Evolutionary conservation across 2,888 invertebrate species (phyloP).

Genomic region (Smittia sp.): DNA sequence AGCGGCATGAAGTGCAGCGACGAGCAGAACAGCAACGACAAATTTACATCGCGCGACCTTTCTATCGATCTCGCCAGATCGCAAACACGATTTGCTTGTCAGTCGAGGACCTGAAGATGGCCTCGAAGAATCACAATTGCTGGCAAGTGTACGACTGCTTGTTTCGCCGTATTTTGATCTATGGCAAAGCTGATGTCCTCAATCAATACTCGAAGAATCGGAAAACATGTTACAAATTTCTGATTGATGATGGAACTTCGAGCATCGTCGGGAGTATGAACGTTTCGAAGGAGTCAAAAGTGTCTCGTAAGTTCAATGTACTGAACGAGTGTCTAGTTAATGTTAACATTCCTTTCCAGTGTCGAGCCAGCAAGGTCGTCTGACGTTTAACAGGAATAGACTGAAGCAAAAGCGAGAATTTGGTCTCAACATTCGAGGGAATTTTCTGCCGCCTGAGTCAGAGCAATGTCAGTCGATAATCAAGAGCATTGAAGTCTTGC

Average conservation of each 20-base stretch:
- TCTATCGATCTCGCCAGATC: background rate
- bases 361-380: background rate
- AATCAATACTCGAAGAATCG: background rate
- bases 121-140: background rate
- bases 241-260: conserved; percentile 15
- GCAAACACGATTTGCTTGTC: conserved; percentile 15
- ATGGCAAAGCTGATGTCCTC: background rate
- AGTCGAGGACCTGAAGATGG: conserved; percentile 14
- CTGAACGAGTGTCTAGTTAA: background rate
- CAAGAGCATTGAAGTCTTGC: background rate
- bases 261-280: background rate
- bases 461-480: background rate
- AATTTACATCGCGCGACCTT: background rate
- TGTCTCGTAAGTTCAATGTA: background rate
- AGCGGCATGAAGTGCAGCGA: background rate
- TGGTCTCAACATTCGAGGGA: conserved; percentile 19
- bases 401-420: background rate
- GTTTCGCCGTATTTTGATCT: background rate
- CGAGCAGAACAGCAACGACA: background rate
- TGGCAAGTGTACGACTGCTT: background rate
- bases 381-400: background rate
- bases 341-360: background rate
- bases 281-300: background rate
- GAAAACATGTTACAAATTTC: background rate
- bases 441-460: background rate